Conservation (phyloP, 2,113 vertebrate genomes). For the Puffinus mauretanicus region DNA sequence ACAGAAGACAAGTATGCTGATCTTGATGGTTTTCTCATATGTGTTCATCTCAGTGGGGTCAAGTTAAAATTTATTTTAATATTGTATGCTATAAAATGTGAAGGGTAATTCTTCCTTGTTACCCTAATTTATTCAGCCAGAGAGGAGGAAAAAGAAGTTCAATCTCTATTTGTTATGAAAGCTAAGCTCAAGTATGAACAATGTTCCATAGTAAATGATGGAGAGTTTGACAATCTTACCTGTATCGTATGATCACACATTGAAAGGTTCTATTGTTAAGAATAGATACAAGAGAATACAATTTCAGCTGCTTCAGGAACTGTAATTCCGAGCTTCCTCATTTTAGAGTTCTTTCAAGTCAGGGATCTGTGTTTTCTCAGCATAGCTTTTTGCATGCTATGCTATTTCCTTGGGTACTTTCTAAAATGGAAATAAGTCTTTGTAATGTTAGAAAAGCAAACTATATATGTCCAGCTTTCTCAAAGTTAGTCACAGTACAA, state of each 20-base stretch:
- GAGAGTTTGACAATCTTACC: constrained; percentile 62
- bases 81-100: neutral
- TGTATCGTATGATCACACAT: constrained; percentile 33
- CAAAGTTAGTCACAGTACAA: neutral
- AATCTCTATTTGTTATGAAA: constrained; percentile 62
- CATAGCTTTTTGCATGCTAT: neutral
- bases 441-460: neutral
- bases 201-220: constrained; percentile 38
- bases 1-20: neutral
- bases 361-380: neutral
- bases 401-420: neutral
- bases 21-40: neutral
- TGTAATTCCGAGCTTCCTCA: constrained; percentile 38
- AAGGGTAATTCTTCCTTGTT: neutral
- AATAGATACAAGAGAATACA: constrained; percentile 39
- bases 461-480: neutral
- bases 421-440: neutral
- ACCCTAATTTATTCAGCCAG: constrained; percentile 32
- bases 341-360: constrained; percentile 9
- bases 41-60: neutral
- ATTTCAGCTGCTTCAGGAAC: constrained; percentile 2
- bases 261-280: constrained; percentile 63
- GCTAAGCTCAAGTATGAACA: constrained; percentile 42
- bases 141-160: neutral
- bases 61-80: constrained; percentile 5